phyloP scores from a whole-genome alignment of 92 coral and sea anemone species.

The Zoanthus sansibaricus region DNA sequence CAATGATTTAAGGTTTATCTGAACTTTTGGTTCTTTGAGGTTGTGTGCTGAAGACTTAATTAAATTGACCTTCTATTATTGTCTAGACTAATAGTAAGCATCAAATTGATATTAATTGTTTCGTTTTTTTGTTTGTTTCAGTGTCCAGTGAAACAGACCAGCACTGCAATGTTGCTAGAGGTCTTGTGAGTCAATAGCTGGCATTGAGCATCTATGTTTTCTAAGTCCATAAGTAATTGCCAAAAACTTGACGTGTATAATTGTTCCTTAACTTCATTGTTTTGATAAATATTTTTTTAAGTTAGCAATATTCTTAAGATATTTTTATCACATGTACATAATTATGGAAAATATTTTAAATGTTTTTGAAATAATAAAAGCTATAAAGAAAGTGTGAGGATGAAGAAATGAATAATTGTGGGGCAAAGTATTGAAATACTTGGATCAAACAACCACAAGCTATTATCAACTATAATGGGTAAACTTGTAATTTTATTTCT shows the following conservation, averaged over 20 bases:
- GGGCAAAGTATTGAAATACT: conserved; percentile 8
- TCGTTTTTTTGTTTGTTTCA: conserved; percentile 37
- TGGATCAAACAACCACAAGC: not conserved
- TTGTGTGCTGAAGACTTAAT: not conserved
- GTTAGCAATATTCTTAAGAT: not conserved
- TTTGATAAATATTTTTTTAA: not conserved
- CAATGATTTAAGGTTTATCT: conserved; percentile 35
- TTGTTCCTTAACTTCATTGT: not conserved
- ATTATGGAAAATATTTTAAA: not conserved
- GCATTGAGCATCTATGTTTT: conserved; percentile 31
- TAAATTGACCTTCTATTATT: conserved; percentile 39
- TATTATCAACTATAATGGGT: not conserved
- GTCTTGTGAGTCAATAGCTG: conserved; percentile 50
- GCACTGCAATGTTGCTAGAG: conserved; percentile 44
- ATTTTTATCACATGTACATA: not conserved
- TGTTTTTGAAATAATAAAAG: conserved; percentile 6
- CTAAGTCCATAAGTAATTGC: not conserved
- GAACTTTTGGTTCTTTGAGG: not conserved
- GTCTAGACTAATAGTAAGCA: conserved; percentile 2
- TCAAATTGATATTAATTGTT: not conserved
- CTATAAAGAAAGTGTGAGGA: not conserved
- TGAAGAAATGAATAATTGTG: not conserved
- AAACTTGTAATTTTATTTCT: not conserved
- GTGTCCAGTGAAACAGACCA: conserved; percentile 54
- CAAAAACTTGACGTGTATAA: conserved; percentile 1